Evolutionary conservation across 2,113 vertebrate species (phyloP).

Genomic region (Coreoperca whiteheadi): DNA sequence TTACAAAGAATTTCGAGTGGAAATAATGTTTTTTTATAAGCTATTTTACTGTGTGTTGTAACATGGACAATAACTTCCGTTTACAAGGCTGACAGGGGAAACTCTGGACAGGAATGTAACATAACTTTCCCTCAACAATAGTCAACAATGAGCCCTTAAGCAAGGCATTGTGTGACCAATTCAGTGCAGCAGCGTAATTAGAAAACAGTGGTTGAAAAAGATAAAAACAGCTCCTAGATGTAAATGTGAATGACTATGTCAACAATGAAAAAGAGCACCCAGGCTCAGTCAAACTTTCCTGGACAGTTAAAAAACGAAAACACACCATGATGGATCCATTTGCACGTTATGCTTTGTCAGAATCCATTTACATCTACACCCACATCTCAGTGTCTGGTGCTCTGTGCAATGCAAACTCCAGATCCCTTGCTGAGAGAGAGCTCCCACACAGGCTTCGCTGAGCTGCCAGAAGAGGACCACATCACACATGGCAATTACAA

Average conservation of each 20-base stretch:
- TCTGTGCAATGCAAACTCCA: constrained; percentile 40
- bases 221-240: constrained; percentile 23
- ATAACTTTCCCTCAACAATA: not conserved
- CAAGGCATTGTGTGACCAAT: not conserved
- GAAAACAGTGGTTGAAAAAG: constrained; percentile 13
- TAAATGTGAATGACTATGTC: constrained; percentile 1
- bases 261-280: constrained; percentile 7
- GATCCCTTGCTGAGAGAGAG: constrained; percentile 12
- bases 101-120: not conserved
- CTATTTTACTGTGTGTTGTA: not conserved
- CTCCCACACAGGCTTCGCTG: not conserved
- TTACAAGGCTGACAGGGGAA: constrained; percentile 9
- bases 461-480: constrained; percentile 39
- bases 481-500: constrained; percentile 34
- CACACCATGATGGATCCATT: constrained; percentile 19
- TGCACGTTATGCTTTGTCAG: constrained; percentile 34
- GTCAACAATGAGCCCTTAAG: not conserved
- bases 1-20: not conserved
- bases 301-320: not conserved
- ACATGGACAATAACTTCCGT: not conserved
- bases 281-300: constrained; percentile 44
- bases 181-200: constrained; percentile 12
- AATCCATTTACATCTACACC: constrained; percentile 29
- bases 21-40: not conserved
- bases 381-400: constrained; percentile 10